Base-by-base conservation (phyloP, 2,113 vertebrate genomes). In the Bagarius yarrelli region DNA sequence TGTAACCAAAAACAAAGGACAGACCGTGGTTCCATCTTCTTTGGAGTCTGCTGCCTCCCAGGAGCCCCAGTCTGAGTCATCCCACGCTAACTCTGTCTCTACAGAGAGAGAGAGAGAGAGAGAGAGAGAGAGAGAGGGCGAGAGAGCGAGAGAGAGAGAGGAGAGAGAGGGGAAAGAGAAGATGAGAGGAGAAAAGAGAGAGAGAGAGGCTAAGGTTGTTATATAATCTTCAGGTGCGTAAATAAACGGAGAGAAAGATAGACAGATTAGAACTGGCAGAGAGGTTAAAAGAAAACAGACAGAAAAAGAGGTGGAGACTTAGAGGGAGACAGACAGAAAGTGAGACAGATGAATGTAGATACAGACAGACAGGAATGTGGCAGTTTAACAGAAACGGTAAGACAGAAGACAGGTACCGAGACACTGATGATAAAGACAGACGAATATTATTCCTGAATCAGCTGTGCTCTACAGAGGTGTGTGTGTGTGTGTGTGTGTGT, bases 11-110 rank as follows among this genome's bases (percentile, higher is more conserved):
- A 15, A 57, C 9, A 60, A 78, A 59, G 56, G 9, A 86, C 86
- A 84, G 36, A 93, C 92, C 84, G 56, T 71, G 59, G 81, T 36
- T 52, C 47, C 85, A 63, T 87, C 88, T 53, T 90, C 88, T 69
- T 89, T 91, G 36, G 78, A 86, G 0, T 91, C 85, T 0, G 79
- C 80, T 76, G 57, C 69, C 1, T 92, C 92, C 93, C 93, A 93
- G 0, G 91, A 85, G 61, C 91, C 93, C 93, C 93, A 93, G 76
- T 93, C 92, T 30, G 91, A 90, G 2, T 89, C 88, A 60, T 93
- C 93, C 93, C 93, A 93, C 0, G 89, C 82, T 40, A 93, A 83
- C 76, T 93, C 91, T 85, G 91, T 91, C 80, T 91, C 91, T 91
- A 74, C 1, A 30, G 12, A 19, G 21, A 34, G 32, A 67, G 11